Evolutionary conservation across 2,888 invertebrate genomes (phyloP), one percentile per base, ranked within the genome.

Genomic region (Leucozona laternaria): DNA sequence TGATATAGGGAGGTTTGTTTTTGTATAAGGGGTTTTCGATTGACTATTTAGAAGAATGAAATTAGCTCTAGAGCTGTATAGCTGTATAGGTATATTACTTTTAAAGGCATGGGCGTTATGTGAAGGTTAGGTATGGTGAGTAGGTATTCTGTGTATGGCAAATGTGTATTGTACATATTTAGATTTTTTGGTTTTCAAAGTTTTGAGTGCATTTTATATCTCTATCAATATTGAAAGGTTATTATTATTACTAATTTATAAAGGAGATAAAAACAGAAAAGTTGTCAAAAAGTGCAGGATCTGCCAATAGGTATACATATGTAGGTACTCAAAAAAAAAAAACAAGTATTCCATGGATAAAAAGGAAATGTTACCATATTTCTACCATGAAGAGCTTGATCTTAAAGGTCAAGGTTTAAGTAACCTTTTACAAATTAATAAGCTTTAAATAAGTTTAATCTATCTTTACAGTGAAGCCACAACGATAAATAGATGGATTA

Each of bases 21-120:
- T 66, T 20, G 15, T 17, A 3, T 15, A 22, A 60, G 40, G 37
- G 37, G 22, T 40, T 37, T 60, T 20, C 37, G 60, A 60, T 60
- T 58, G 58, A 37, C 60, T 60, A 60, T 60, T 60, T 60, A 37
- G 22, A 34, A 37, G 20, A 37, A 60, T 22, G 34, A 20, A 60
- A 60, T 60, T 34, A 58, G 22, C 37, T 34, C 7, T 37, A 37
- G 17, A 40, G 17, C 7, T 8, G 0, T 0, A 4, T 31, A 31
- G 5, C 11, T n/a, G n/a, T n/a, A n/a, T 17, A 34, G 6, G 4
- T 22, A 15, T 22, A 60, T 37, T 37, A 60, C 60, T 60, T 60
- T 20, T 20, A 15, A 22, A 57, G 11, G 5, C 31, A 34, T 11
- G 31, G 57, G 31, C 28, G 55, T 31, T 48, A 48, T 48, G 20